Base-by-base conservation (phyloP, 1,140 invertebrate species). In the Sitodiplosis mosellana region DNA sequence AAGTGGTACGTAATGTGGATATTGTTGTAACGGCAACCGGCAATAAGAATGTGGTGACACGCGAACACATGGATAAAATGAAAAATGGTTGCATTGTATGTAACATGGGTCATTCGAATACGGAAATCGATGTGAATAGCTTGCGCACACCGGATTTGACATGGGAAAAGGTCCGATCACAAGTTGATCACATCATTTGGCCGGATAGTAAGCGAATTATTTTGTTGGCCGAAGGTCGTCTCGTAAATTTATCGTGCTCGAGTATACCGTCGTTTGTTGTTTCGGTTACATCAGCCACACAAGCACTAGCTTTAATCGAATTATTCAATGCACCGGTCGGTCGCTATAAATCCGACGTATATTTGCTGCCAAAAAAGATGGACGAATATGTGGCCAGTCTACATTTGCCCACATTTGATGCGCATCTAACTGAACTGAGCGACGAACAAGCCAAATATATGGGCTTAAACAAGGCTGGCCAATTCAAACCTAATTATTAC, bases 91-190 rank as follows among this genome's bases (percentile, higher is more conserved):
- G 90, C 63, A 87, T 96, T 48, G 79, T 97, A 0, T 95, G 91
- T 67, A 96, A 96, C 69, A 97, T 97, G 90, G 92, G 92, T 0
- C 92, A 96, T 69, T 94, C 89, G 45, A 96, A 97, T 68, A 96
- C 90, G 15, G 93, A 97, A 75, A 92, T 97, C 54, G 93, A 96
- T 74, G 87, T 96, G 84, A 89, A 91, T 65, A 89, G 89, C 59
- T 68, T 97, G 48, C 70, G 88, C 49, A 95, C 90, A 17, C 87
- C 89, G 0, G 92, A 96, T 58, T 66, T 97, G 52, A 89, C 88
- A 45, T 96, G 93, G 92, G 93, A 98, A 69, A 88, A 92, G 66
- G 91, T 98, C 15, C 74, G 93, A 45, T 93, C 90, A 17, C 91
- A 96, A 72, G 92, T 97, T 37, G 92, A 97, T 66, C 91, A 96